Conservation (phyloP, 2,888 invertebrate species). For the Hypolimnas misippus region DNA sequence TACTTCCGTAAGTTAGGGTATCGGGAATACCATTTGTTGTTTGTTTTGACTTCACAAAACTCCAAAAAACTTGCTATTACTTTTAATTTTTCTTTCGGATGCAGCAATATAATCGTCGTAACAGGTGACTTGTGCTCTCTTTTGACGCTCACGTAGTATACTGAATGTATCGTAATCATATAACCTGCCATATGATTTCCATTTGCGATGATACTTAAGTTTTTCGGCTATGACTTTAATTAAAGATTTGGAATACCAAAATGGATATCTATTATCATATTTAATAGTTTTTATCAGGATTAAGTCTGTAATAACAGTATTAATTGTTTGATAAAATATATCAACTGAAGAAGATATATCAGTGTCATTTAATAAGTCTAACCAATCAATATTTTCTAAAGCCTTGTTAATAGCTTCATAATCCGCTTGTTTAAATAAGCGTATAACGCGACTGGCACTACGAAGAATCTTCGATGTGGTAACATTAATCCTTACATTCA, state of each 20-base stretch:
- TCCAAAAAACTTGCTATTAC: conserved; percentile 5
- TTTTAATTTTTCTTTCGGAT: conserved; percentile 3
- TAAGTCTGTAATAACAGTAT: neutral
- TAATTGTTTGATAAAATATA: conserved; percentile 3
- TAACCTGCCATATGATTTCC: neutral
- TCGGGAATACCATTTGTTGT: conserved; percentile 4
- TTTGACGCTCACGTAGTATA: conserved; percentile 6
- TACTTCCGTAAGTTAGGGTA: neutral
- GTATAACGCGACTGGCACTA: neutral
- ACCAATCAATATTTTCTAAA: neutral
- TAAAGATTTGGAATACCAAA: conserved; percentile 2
- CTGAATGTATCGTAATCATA: conserved; percentile 5
- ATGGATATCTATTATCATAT: conserved; percentile 3
- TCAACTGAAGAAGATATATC: neutral
- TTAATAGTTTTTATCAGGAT: neutral
- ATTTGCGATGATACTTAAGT: conserved; percentile 9
- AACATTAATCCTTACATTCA: neutral
- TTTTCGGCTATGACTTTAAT: conserved; percentile 12
- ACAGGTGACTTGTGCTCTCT: neutral
- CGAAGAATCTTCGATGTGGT: neutral
- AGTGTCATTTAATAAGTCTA: neutral
- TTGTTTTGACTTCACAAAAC: conserved; percentile 8
- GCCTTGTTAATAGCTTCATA: conserved; percentile 6
- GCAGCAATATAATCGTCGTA: conserved; percentile 1
- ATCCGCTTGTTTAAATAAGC: neutral